Evolutionary conservation across 2,888 invertebrate genomes (phyloP).

Genomic region (Xylocampa areola): DNA sequence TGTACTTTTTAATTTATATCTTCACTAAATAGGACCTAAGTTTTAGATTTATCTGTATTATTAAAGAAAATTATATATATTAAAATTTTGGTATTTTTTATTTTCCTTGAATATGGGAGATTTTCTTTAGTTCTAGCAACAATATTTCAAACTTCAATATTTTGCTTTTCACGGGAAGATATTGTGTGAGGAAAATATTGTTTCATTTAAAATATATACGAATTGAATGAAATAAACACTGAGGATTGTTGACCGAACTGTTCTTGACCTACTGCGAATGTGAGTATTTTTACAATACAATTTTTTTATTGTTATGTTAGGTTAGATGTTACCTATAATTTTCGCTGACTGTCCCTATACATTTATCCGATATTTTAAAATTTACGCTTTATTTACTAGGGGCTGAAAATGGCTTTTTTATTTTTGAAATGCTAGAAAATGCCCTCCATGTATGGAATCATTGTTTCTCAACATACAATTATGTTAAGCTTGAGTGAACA

Average conservation of each 20-base stretch:
- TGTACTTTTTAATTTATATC: background rate
- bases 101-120: background rate
- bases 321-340: slow-evolving; percentile 85
- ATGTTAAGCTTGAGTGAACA: slow-evolving; percentile 64
- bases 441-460: slow-evolving; percentile 53
- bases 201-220: slow-evolving; percentile 33
- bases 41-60: background rate
- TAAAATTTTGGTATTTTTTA: background rate
- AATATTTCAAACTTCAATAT: slow-evolving; percentile 56
- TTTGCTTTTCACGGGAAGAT: slow-evolving; percentile 54
- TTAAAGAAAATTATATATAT: background rate
- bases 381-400: slow-evolving; percentile 81
- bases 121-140: slow-evolving; percentile 40
- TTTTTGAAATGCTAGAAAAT: slow-evolving; percentile 68
- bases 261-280: slow-evolving; percentile 65
- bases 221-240: slow-evolving; percentile 50
- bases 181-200: slow-evolving; percentile 51
- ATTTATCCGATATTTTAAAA: slow-evolving; percentile 73
- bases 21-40: background rate
- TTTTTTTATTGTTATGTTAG: slow-evolving; percentile 75
- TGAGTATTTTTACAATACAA: slow-evolving; percentile 72
- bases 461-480: slow-evolving; percentile 51
- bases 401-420: slow-evolving; percentile 85
- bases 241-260: slow-evolving; percentile 44
- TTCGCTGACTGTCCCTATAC: slow-evolving; percentile 82